These are phyloP conservation scores for Vireo altiloquus DNA, from an alignment of 2,113 vertebrate genomes.

Conservation along the genomic window DNA sequence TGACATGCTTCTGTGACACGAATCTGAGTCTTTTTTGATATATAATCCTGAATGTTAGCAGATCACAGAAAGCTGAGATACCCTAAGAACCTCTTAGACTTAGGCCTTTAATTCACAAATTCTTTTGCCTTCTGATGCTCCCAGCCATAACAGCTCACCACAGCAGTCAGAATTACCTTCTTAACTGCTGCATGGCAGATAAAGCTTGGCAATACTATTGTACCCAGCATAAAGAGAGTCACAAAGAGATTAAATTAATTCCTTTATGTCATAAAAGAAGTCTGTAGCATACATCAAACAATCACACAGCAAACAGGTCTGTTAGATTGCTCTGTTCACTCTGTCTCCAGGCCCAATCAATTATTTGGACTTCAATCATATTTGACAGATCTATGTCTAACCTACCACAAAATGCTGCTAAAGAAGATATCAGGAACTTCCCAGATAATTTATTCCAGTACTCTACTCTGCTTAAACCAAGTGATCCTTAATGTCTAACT, in stretches of 20 bases:
- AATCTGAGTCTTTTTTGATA: not conserved
- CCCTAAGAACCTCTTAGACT: not conserved
- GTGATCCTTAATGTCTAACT: not conserved
- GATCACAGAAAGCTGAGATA: constrained; percentile 7
- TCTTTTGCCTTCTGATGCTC: constrained; percentile 17
- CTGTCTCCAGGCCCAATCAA: not conserved
- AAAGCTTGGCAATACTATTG: constrained; percentile 23
- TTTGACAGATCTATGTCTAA: not conserved
- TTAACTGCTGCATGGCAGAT: constrained; percentile 5
- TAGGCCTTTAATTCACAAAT: not conserved
- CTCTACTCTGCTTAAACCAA: not conserved
- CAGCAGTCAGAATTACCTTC: constrained; percentile 22
- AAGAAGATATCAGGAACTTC: not conserved
- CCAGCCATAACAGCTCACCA: not conserved
- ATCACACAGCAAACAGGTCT: not conserved
- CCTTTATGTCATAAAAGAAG: not conserved
- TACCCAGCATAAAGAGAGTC: constrained; percentile 4
- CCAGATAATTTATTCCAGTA: not conserved
- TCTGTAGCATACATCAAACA: not conserved
- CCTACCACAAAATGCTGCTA: not conserved
- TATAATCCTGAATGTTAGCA: not conserved
- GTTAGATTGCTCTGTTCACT: not conserved
- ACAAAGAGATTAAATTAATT: constrained; percentile 41
- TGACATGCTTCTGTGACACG: not conserved
- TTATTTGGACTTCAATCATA: not conserved